Conservation (phyloP, 2,888 invertebrate species). For the Pristionchus arcanus region DNA sequence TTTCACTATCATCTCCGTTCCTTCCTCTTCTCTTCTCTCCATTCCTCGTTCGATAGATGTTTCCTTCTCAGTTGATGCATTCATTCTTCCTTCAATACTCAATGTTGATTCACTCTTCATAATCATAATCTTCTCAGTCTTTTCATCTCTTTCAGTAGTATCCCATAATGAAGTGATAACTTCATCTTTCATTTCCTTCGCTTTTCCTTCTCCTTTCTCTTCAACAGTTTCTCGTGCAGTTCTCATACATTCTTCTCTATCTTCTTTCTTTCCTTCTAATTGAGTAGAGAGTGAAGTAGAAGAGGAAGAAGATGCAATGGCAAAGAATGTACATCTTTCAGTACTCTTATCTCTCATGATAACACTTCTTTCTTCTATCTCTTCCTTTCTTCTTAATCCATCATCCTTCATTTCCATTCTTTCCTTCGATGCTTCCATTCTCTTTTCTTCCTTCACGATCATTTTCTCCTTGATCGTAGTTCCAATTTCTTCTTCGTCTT, state of each 20-base stretch:
- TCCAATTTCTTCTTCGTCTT: conserved; percentile 45
- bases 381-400: conserved; percentile 6
- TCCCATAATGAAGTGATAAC: conserved; percentile 56
- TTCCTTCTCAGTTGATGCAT: not conserved
- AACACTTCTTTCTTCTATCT: not conserved
- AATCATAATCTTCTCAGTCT: conserved; percentile 13
- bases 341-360: conserved; percentile 7
- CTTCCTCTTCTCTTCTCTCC: conserved; percentile 33
- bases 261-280: conserved; percentile 23
- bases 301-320: not conserved
- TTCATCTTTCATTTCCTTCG: conserved; percentile 54
- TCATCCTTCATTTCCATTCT: not conserved
- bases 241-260: conserved; percentile 25
- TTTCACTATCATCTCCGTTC: not conserved
- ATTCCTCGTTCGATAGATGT: not conserved
- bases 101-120: not conserved
- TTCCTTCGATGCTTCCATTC: conserved; percentile 15
- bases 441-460: conserved; percentile 44
- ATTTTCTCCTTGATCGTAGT: conserved; percentile 61
- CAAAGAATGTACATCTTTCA: conserved; percentile 25
- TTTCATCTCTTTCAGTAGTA: conserved; percentile 43
- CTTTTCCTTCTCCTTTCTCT: conserved; percentile 48
- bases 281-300: conserved; percentile 9
- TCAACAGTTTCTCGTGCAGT: conserved; percentile 47
- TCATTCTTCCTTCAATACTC: conserved; percentile 44